These are phyloP conservation scores for Xestia ashworthii DNA, from an alignment of 2,888 invertebrate genomes.

Conservation along the genomic window DNA sequence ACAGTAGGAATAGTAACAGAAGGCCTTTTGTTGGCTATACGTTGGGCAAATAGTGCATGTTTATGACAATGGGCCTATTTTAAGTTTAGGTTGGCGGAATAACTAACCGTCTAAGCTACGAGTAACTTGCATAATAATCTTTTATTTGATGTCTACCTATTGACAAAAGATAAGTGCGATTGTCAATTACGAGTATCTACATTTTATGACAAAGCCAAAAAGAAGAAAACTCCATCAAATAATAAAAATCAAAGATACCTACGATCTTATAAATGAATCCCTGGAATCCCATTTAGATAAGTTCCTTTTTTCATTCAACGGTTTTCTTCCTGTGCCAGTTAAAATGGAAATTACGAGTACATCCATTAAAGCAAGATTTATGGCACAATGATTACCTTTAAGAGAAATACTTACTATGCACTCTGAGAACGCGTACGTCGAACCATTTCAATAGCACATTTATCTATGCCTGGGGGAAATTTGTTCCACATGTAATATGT, in stretches of 20 bases:
- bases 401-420: constrained; percentile 61
- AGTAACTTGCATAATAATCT: not conserved
- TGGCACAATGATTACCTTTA: constrained; percentile 66
- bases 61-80: no score
- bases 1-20: no score
- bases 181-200: not conserved
- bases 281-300: constrained; percentile 53
- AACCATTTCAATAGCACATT: constrained; percentile 66
- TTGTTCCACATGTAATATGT: constrained; percentile 62
- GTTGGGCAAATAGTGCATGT: no score
- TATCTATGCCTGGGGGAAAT: constrained; percentile 69
- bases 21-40: no score
- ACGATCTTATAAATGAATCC: constrained; percentile 51
- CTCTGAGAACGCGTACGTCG: constrained; percentile 51
- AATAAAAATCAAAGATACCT: constrained; percentile 34
- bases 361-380: constrained; percentile 65
- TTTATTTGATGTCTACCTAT: not conserved
- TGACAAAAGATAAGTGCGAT: not conserved
- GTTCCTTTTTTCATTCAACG: constrained; percentile 52
- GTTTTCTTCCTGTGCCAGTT: constrained; percentile 52
- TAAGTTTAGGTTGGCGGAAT: no score
- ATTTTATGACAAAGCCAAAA: not conserved
- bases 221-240: constrained; percentile 10
- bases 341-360: constrained; percentile 63
- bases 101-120: no score